Evolutionary conservation across 2,797 vertebrate genomes (phyloP).

Genomic region (Epinephelus malabaricus): DNA sequence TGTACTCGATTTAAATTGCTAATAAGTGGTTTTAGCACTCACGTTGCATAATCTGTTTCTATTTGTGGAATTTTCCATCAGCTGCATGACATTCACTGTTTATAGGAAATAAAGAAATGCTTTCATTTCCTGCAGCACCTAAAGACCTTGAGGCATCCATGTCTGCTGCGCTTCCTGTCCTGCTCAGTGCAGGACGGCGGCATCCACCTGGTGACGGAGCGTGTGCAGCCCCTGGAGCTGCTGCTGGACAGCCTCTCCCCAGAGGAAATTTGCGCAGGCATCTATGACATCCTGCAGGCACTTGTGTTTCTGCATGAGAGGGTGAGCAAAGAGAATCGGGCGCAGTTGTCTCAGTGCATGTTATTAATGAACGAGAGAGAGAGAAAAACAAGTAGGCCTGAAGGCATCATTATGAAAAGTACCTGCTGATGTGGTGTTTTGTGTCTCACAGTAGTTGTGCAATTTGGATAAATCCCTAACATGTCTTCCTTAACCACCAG

Average conservation of each 20-base stretch:
- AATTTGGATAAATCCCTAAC: neutral
- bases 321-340: slow-evolving; percentile 80
- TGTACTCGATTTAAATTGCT: neutral
- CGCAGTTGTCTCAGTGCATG: neutral
- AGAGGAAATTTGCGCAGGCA: slow-evolving; percentile 94
- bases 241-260: slow-evolving; percentile 89
- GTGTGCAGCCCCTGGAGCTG: slow-evolving; percentile 91
- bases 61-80: neutral
- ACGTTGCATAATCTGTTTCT: neutral
- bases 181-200: slow-evolving; percentile 93
- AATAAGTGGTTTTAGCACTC: neutral
- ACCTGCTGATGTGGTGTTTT: neutral
- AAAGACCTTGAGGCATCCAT: slow-evolving; percentile 97
- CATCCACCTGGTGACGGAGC: slow-evolving; percentile 96
- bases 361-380: neutral
- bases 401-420: neutral
- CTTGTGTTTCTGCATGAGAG: slow-evolving; percentile 96
- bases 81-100: neutral
- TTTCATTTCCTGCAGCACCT: slow-evolving; percentile 88
- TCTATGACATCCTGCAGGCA: slow-evolving; percentile 94
- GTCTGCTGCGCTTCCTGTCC: slow-evolving; percentile 95
- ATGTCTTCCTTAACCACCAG: slow-evolving; percentile 74
- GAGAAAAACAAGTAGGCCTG: neutral
- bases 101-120: neutral
- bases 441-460: neutral